Evolutionary conservation across 2,888 invertebrate species (phyloP).

Genomic region (Diloba caeruleocephala): DNA sequence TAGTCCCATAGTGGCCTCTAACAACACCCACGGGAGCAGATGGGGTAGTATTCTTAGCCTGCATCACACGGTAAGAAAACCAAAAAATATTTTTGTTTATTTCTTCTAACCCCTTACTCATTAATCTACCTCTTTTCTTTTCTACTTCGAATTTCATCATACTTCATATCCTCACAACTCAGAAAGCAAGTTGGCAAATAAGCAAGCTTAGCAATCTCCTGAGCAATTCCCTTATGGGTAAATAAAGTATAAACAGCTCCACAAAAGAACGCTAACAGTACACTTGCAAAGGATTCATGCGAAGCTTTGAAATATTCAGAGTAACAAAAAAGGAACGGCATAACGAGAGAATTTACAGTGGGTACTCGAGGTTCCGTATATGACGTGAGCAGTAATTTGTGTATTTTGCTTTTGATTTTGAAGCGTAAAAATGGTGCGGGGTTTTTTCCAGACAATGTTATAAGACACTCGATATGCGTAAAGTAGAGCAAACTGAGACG

Average conservation of each 20-base stretch:
- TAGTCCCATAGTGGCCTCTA: too few relatives aligned
- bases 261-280: constrained; percentile 39
- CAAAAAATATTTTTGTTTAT: too few relatives aligned
- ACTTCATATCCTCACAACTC: constrained; percentile 29
- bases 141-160: constrained; percentile 22
- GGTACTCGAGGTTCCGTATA: constrained; percentile 27
- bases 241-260: constrained; percentile 51
- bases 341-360: constrained; percentile 16
- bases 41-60: too few relatives aligned
- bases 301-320: constrained; percentile 47
- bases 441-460: too few relatives aligned
- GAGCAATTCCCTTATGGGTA: constrained; percentile 48
- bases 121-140: constrained; percentile 26
- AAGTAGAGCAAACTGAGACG: too few relatives aligned
- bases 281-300: constrained; percentile 44
- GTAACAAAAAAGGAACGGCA: constrained; percentile 28
- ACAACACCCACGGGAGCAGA: too few relatives aligned
- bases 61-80: too few relatives aligned
- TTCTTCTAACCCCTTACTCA: too few relatives aligned
- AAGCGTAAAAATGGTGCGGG: neutral
- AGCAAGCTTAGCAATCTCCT: constrained; percentile 44
- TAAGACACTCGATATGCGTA: too few relatives aligned
- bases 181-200: constrained; percentile 45
- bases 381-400: constrained; percentile 1
- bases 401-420: too few relatives aligned